Percentiles rank a stretch among this genome's conserved stretches.
phyloP scores from a whole-genome alignment of 2,888 invertebrate genomes.

The Morpho helenor region DNA sequence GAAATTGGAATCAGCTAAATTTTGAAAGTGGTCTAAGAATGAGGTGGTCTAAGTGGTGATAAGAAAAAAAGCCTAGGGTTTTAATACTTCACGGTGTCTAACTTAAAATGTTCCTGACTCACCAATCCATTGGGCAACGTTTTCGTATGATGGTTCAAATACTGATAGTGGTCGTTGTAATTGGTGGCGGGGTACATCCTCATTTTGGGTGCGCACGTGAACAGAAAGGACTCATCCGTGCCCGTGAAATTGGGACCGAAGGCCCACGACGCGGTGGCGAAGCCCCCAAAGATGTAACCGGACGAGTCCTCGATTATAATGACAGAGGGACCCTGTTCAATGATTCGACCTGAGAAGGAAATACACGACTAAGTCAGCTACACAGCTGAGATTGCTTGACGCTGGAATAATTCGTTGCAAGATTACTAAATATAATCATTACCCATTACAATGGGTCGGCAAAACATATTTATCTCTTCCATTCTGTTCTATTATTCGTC shows the following conservation, averaged over 20 bases:
- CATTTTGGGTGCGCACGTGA: conserved; percentile 90
- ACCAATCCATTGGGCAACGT: conserved; percentile 96
- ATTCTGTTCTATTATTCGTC: no score
- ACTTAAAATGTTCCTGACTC: conserved; percentile 38
- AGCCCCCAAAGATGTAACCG: conserved; percentile 94
- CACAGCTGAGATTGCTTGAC: no score
- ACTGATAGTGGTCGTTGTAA: conserved; percentile 95
- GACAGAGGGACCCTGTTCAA: conserved; percentile 89
- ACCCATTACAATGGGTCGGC: no score
- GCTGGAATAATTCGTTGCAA: no score
- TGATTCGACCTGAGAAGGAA: conserved; percentile 79
- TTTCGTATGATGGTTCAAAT: conserved; percentile 94
- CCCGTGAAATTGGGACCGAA: conserved; percentile 88
- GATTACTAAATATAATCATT: no score
- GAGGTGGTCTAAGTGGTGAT: no score
- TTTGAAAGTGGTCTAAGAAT: no score
- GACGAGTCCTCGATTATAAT: conserved; percentile 90
- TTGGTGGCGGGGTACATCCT: conserved; percentile 87
- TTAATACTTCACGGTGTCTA: no score
- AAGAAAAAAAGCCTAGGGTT: no score
- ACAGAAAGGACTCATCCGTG: conserved; percentile 88
- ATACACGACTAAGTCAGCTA: no score
- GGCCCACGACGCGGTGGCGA: conserved; percentile 88
- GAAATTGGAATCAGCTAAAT: no score
- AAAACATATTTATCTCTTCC: no score